These are phyloP conservation scores for Indicator indicator DNA, from an alignment of 2,113 vertebrate species.

Conservation along the genomic window DNA sequence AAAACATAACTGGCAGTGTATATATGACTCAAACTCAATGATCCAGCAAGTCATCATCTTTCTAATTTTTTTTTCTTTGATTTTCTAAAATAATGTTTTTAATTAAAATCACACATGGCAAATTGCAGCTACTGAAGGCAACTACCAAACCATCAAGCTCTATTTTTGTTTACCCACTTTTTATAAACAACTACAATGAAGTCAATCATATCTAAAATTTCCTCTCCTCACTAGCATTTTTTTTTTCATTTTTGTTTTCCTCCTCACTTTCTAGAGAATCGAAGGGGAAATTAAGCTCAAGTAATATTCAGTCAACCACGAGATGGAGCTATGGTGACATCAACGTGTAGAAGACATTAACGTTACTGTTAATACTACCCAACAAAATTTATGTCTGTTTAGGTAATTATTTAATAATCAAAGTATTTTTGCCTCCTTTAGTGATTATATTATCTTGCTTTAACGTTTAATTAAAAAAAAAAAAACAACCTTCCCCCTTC, in stretches of 20 bases:
- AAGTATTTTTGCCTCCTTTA: not conserved
- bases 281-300: not conserved
- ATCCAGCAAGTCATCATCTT: not conserved
- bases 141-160: not conserved
- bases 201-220: not conserved
- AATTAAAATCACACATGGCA: not conserved
- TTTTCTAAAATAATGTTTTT: not conserved
- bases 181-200: not conserved
- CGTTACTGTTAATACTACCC: not conserved
- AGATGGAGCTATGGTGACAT: slow-evolving; percentile 32
- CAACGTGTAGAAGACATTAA: not conserved
- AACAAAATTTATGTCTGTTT: not conserved
- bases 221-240: not conserved
- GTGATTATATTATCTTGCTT: not conserved
- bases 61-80: not conserved
- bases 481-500: too few relatives aligned
- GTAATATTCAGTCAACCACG: not conserved
- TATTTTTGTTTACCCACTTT: not conserved
- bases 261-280: not conserved
- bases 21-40: not conserved
- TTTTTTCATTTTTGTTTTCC: not conserved
- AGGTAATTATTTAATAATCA: not conserved
- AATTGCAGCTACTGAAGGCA: not conserved
- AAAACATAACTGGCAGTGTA: not conserved
- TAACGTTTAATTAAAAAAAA: not conserved